These are phyloP conservation scores for Theristus sp. DNA, from an alignment of 2,888 invertebrate species.

Conservation along the genomic window DNA sequence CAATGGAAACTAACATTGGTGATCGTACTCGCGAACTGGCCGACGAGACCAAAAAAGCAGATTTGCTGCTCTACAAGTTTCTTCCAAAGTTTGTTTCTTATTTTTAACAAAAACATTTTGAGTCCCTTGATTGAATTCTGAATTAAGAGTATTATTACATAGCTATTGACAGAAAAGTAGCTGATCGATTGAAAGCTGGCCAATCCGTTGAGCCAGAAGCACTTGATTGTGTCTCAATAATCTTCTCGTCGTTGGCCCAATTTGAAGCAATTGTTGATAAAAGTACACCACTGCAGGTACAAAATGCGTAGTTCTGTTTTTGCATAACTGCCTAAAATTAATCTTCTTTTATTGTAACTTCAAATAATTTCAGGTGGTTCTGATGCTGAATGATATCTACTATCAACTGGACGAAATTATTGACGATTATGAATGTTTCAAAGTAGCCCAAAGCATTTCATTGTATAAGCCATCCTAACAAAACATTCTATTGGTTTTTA, in stretches of 20 bases:
- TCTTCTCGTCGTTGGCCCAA: slow-evolving; percentile 83
- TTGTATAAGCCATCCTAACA: background rate
- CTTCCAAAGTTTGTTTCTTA: slow-evolving; percentile 1
- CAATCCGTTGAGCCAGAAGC: slow-evolving; percentile 72
- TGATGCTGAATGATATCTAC: slow-evolving; percentile 65
- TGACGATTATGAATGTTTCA: slow-evolving; percentile 5
- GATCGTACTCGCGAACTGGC: slow-evolving; percentile 78
- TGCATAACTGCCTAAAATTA: background rate
- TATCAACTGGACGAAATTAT: slow-evolving; percentile 70
- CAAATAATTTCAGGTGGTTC: slow-evolving; percentile 42
- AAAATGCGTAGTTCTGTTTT: too few species aligned
- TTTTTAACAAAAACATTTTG: too few species aligned
- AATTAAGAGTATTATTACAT: background rate
- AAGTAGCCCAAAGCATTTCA: background rate
- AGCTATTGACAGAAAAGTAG: slow-evolving; percentile 51
- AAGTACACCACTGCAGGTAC: slow-evolving; percentile 53
- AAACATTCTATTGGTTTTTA: background rate
- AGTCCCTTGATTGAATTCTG: background rate
- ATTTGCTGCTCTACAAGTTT: slow-evolving; percentile 49
- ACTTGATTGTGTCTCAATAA: slow-evolving; percentile 69
- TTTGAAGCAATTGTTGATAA: slow-evolving; percentile 80
- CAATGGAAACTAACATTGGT: slow-evolving; percentile 73
- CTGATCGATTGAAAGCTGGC: slow-evolving; percentile 56
- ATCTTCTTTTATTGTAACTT: background rate
- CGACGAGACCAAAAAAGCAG: slow-evolving; percentile 86